These are phyloP conservation scores for Macrotus californicus DNA, from an alignment of 2,113 vertebrate species.

Conservation along the genomic window DNA sequence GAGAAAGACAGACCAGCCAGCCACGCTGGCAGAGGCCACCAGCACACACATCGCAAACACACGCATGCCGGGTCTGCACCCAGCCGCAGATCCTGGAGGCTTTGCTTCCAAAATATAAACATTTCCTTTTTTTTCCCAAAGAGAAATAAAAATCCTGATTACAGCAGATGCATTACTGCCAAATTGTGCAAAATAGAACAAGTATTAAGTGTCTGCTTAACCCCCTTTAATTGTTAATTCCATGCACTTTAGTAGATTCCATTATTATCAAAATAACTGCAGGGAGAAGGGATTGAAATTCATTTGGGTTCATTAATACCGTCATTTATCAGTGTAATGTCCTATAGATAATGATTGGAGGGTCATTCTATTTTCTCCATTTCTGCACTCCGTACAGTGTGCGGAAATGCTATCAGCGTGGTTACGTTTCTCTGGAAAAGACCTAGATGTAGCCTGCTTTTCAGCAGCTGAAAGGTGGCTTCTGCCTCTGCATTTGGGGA, in stretches of 20 bases:
- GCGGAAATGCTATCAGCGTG: neutral
- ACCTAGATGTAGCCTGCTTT: neutral
- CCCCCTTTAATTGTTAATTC: slow-evolving; percentile 83
- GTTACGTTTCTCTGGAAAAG: neutral
- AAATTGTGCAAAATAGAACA: slow-evolving; percentile 78
- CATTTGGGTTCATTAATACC: slow-evolving; percentile 80
- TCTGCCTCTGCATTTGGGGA: neutral
- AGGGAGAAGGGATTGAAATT: slow-evolving; percentile 78
- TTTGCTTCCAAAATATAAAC: slow-evolving; percentile 69
- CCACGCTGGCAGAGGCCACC: neutral
- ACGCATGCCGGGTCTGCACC: slow-evolving; percentile 5
- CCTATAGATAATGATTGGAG: slow-evolving; percentile 50
- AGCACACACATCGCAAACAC: accelerated
- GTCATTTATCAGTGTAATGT: slow-evolving; percentile 72
- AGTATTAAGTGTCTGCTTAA: slow-evolving; percentile 81
- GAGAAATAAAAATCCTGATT: slow-evolving; percentile 81
- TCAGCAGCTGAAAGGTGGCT: neutral
- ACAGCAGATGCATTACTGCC: slow-evolving; percentile 80
- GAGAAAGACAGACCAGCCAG: slow-evolving; percentile 26
- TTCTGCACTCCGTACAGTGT: neutral
- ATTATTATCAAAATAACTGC: slow-evolving; percentile 83
- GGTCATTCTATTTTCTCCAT: slow-evolving; percentile 46
- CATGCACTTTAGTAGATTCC: slow-evolving; percentile 78
- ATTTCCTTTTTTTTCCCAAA: slow-evolving; percentile 68
- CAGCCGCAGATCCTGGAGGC: slow-evolving; percentile 70